These are phyloP conservation scores for Oscheius sp. DNA, from an alignment of 1,140 invertebrate species.

Conservation along the genomic window DNA sequence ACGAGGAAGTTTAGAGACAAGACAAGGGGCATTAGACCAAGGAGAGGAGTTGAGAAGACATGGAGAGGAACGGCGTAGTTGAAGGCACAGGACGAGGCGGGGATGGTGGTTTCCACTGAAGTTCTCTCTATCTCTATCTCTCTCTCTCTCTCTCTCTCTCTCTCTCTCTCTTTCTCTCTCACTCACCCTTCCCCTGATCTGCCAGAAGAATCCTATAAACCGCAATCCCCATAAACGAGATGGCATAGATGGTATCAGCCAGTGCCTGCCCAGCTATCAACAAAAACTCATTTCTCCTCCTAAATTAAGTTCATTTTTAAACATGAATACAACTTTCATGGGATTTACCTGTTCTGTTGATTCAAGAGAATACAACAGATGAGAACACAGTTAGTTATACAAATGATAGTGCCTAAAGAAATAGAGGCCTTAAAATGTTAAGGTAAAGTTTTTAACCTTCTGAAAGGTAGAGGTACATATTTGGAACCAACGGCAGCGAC, in stretches of 20 bases:
- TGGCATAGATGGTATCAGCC: constrained; percentile 14
- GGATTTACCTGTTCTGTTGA: not conserved
- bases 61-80: constrained; percentile 13
- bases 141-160: too few species aligned
- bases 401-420: not conserved
- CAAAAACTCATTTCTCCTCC: constrained; percentile 17
- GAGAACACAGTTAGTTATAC: not conserved
- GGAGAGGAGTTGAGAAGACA: constrained; percentile 19
- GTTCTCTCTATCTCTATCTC: too few species aligned
- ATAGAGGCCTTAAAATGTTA: too few species aligned
- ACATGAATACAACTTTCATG: not conserved
- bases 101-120: not conserved
- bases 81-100: constrained; percentile 10
- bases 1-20: constrained; percentile 25
- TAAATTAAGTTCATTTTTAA: too few species aligned
- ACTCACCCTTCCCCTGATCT: not conserved
- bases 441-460: too few species aligned
- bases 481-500: too few species aligned
- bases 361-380: not conserved
- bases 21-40: constrained; percentile 9
- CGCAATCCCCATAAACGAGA: constrained; percentile 30
- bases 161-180: too few species aligned
- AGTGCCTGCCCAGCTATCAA: constrained; percentile 14
- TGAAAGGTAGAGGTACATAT: too few species aligned
- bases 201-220: constrained; percentile 4